Conservation (phyloP, 1,140 invertebrate species). For the Oncopeltus fasciatus region DNA sequence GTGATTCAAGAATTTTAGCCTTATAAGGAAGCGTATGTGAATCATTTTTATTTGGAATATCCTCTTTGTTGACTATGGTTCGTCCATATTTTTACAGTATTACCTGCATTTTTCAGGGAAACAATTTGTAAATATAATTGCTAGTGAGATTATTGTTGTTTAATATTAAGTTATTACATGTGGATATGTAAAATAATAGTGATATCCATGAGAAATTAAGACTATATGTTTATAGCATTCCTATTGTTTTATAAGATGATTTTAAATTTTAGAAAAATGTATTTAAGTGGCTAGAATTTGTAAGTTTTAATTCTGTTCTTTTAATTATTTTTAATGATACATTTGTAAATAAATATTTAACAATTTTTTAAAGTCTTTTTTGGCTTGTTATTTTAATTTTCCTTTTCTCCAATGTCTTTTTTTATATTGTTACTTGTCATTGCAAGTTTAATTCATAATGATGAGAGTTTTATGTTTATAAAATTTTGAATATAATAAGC, state of each 20-base stretch:
- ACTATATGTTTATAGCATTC: not conserved
- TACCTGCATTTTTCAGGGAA: not conserved
- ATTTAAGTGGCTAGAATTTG: not conserved
- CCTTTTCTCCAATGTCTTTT: too few relatives aligned
- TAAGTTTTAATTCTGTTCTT: not conserved
- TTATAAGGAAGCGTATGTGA: not conserved
- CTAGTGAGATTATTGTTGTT: not conserved
- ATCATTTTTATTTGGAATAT: not conserved
- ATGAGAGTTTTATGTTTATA: too few relatives aligned
- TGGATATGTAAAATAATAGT: not conserved
- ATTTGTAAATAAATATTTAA: slow-evolving; percentile 3
- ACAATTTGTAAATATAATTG: not conserved
- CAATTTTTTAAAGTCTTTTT: not conserved
- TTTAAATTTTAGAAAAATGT: not conserved
- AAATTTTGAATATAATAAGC: too few relatives aligned
- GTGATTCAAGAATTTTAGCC: not conserved
- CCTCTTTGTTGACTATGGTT: not conserved
- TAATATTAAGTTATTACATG: not conserved
- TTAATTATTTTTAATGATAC: not conserved
- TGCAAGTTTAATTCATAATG: too few relatives aligned
- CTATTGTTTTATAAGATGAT: not conserved
- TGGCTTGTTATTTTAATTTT: not conserved
- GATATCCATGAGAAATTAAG: not conserved
- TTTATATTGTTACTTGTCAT: too few relatives aligned
- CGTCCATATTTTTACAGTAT: not conserved